Evolutionary conservation across 1,140 invertebrate species (phyloP).

Genomic region (Matsumurasca onukii): DNA sequence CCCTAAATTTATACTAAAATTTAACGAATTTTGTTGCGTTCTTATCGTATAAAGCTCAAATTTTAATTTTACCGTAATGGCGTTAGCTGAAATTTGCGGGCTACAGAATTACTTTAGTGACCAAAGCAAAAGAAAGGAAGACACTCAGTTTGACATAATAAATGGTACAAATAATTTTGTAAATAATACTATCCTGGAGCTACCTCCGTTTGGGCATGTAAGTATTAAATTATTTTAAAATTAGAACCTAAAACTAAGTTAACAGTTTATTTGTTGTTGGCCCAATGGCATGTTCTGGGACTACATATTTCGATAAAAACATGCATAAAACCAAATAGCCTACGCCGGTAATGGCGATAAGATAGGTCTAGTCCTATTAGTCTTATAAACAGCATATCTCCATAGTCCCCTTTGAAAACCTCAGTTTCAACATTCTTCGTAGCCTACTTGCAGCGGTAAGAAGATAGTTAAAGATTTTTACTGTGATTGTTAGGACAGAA

Average conservation of each 20-base stretch:
- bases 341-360: not conserved
- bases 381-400: not conserved
- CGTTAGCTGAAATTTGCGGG: no score
- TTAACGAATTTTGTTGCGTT: no score
- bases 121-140: no score
- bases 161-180: slow-evolving; percentile 30
- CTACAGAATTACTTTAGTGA: no score
- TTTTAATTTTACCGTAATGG: no score
- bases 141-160: slow-evolving; percentile 13
- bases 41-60: no score
- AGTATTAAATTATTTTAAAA: slow-evolving; percentile 10
- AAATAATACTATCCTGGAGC: slow-evolving; percentile 32
- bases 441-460: not conserved
- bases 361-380: not conserved
- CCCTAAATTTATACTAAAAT: no score
- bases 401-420: not conserved
- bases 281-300: not conserved
- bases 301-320: not conserved
- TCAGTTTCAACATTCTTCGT: not conserved
- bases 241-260: not conserved
- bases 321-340: not conserved
- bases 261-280: not conserved
- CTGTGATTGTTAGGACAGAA: not conserved
- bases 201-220: slow-evolving; percentile 38
- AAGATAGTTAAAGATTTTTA: not conserved